Evolutionary conservation across 1,140 invertebrate genomes (phyloP), one percentile per base, ranked within the genome.

Genomic region (Lucilia cuprina): DNA sequence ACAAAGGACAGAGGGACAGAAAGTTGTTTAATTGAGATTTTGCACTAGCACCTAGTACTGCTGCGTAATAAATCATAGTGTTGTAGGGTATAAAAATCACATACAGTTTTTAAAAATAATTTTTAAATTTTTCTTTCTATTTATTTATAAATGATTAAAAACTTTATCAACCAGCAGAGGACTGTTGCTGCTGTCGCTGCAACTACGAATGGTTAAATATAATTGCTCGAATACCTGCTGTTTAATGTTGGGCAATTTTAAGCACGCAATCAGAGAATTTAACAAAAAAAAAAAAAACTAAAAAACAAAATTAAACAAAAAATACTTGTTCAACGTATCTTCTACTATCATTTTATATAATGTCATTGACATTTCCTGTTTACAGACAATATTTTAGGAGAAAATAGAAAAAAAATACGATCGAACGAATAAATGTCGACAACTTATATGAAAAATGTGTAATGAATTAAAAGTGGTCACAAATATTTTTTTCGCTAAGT

Each of bases 241-340:
- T 70, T 70, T 70, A 70, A 70, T 70, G 65, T 70, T 70, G 65
- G 65, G 65, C 65, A 70, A 70, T 70, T 70, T 70, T 70, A 70
- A 70, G 65, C 65, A 70, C 65, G 65, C 65, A 70, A 70, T 70
- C 65, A 70, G 25, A 70, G 17, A 55, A n/a, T 70, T 70, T 70
- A 70, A 60, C 14, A n/a, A 60, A 30, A 30, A 30, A 30, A 60
- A 60, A n/a, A n/a, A 60, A 60, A 60, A 60, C 4, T n/a, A 60
- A 17, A 60, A 60, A 60, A 60, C 4, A 60, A 60, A 60, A n/a
- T n/a, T 60, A 60, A 17, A 60, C 13, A 60, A 60, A 60, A 60
- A 60, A 17, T 17, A 60, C 3, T 60, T n/a, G 14, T 60, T 60
- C 55, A 60, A 14, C 7, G n/a, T n/a, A 60, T n/a, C n/a, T 60